These are phyloP conservation scores for Stenchaetothrips biformis DNA, from an alignment of 2,888 invertebrate species.

Conservation along the genomic window DNA sequence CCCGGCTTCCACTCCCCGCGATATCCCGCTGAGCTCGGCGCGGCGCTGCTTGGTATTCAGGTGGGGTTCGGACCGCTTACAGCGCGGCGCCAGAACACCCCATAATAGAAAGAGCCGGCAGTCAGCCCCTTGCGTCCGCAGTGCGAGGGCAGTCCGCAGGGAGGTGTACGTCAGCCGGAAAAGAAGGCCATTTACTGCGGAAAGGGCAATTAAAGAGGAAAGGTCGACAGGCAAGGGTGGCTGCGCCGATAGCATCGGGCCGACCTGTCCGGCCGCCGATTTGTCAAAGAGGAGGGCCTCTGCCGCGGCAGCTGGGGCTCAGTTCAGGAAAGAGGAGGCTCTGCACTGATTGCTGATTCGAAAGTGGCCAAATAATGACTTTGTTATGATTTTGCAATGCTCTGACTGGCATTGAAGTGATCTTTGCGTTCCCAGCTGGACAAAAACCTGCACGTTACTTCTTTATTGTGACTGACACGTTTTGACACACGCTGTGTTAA, in stretches of 20 bases:
- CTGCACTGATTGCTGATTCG: too few species aligned
- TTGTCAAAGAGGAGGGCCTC: background rate
- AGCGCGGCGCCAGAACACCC: background rate
- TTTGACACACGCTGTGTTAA: too few species aligned
- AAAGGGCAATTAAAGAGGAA: constrained; percentile 7
- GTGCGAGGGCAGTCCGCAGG: background rate
- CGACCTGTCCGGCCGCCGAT: background rate
- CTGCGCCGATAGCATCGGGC: background rate
- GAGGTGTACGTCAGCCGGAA: constrained; percentile 22
- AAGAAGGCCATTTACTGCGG: constrained; percentile 1
- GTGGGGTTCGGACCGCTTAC: constrained; percentile 6
- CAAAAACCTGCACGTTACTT: too few species aligned
- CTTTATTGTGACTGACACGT: too few species aligned
- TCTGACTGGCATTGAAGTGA: too few species aligned
- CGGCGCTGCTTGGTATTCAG: background rate
- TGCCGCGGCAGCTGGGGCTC: background rate
- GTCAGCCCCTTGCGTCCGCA: background rate
- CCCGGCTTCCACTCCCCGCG: too few species aligned
- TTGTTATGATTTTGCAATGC: too few species aligned
- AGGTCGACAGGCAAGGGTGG: background rate
- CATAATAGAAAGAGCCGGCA: background rate
- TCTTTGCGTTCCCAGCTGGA: too few species aligned
- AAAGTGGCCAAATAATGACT: too few species aligned
- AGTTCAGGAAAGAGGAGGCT: too few species aligned
- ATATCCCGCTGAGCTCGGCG: too few species aligned